Evolutionary conservation across 2,888 invertebrate genomes (phyloP).

Genomic region (Drosophila engyochracea): DNA sequence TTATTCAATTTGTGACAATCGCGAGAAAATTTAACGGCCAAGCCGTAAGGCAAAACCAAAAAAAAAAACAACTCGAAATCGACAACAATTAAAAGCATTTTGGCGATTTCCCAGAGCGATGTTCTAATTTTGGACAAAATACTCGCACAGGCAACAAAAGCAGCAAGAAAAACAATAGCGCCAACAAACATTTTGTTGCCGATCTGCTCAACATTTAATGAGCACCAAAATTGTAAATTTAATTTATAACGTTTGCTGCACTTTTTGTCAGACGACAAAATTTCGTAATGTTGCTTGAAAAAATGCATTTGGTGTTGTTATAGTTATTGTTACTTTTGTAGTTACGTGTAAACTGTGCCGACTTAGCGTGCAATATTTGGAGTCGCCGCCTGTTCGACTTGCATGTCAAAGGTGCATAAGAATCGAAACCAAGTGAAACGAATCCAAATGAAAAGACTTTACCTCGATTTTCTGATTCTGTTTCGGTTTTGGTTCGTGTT

Average conservation of each 20-base stretch:
- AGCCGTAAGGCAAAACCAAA: conserved; percentile 17
- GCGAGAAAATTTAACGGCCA: conserved; percentile 67
- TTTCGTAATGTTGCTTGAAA: conserved; percentile 66
- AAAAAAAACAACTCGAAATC: conserved; percentile 26
- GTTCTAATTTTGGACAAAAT: conserved; percentile 72
- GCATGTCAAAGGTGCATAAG: conserved; percentile 79
- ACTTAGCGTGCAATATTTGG: conserved; percentile 40
- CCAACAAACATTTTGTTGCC: conserved; percentile 66
- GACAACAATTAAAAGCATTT: conserved; percentile 75
- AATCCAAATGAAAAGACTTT: conserved; percentile 17
- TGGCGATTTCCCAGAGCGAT: conserved; percentile 71
- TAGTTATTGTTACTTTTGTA: conserved; percentile 11
- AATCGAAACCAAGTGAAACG: conserved; percentile 41
- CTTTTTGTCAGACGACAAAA: conserved; percentile 73
- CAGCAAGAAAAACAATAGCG: conserved; percentile 54
- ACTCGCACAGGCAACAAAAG: conserved; percentile 10
- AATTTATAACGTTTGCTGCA: conserved; percentile 73
- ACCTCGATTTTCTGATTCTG: conserved; percentile 19
- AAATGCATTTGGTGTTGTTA: conserved; percentile 15
- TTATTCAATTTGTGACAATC: conserved; percentile 79
- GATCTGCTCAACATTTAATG: conserved; percentile 61
- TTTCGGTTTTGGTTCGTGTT: conserved; percentile 37
- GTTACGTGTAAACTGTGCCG: conserved; percentile 74
- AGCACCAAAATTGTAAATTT: conserved; percentile 78
- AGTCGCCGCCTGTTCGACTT: conserved; percentile 43